phyloP scores from a whole-genome alignment of 2,113 vertebrate genomes.

The Emydura subglobosa region DNA sequence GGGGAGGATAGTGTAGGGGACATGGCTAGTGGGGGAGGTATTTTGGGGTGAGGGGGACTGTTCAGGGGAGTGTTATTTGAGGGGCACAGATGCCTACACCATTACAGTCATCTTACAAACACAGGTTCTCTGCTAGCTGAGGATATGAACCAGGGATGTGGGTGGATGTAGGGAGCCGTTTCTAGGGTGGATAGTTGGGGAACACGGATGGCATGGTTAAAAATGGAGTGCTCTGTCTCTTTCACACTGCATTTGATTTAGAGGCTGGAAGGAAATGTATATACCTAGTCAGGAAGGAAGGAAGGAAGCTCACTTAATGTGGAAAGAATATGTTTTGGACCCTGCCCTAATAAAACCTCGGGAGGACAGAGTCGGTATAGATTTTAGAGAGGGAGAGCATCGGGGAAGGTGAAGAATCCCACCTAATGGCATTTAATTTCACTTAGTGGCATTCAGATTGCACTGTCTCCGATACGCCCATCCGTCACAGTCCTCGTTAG shows the following conservation, averaged over 20 bases:
- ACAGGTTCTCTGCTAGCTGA: neutral
- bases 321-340: neutral
- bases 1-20: neutral
- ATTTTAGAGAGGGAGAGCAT: neutral
- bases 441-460: neutral
- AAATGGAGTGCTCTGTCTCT: accelerated
- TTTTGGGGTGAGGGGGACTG: neutral
- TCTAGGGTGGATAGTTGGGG: neutral
- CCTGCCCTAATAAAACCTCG: neutral
- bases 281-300: slow-evolving; percentile 5
- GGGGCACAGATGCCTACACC: neutral
- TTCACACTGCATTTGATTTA: neutral
- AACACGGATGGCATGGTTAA: neutral
- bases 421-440: slow-evolving; percentile 1
- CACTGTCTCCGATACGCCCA: neutral
- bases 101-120: neutral
- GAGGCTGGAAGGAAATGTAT: neutral
- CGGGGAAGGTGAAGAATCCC: neutral
- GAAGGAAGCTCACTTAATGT: neutral
- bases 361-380: accelerated
- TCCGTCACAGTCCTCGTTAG: slow-evolving; percentile 70
- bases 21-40: accelerated
- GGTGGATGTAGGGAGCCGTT: accelerated
- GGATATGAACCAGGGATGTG: accelerated
- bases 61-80: neutral